Evolutionary conservation across 2,113 vertebrate genomes (phyloP), one percentile per base, ranked within the genome.

Genomic region (Dicerorhinus sumatrensis): DNA sequence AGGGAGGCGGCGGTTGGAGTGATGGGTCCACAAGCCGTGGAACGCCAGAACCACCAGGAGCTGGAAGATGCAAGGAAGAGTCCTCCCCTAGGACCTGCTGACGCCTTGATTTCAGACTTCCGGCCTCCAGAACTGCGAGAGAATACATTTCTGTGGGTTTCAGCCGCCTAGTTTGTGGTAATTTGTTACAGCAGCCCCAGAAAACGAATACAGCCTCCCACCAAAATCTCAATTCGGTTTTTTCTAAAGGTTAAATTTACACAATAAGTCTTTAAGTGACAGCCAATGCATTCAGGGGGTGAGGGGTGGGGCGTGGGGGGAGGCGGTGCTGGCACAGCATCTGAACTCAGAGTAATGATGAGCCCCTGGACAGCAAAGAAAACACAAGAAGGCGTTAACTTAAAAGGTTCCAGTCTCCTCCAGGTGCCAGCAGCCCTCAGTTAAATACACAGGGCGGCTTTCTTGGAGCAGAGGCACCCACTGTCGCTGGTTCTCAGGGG

Each of bases 371-470:
- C 81, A 3, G 14, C 25, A 10, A 56, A 46, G 60, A 29, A 27
- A 46, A 42, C 76, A 42, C 18, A 18, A 10, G 29, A 10, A 13
- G 27, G 11, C 29, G 0, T 11, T 0, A 17, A 16, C 20, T n/a
- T 60, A 6, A 12, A 31, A 54, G 58, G 21, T 18, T 33, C 20
- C 29, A 20, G n/a, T 29, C 10, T 39, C 70, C 31, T 33, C 39
- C 14, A 21, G 42, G n/a, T 20, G 39, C 75, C 27, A 14, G 36
- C 25, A 6, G 48, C 33, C 76, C 48, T 29, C 70, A 27, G 73
- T 16, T 21, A 42, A 27, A 17, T 14, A 25, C 7, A 65, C 20
- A 36, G 2, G 58, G 42, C 16, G 7, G 21, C 4, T 60, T 51
- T 65, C 54, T 5, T 20, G 33, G 13, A 42, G 29, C 56, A 5